These are phyloP conservation scores for Musca domestica DNA, from an alignment of 1,140 invertebrate genomes.

Conservation along the genomic window DNA sequence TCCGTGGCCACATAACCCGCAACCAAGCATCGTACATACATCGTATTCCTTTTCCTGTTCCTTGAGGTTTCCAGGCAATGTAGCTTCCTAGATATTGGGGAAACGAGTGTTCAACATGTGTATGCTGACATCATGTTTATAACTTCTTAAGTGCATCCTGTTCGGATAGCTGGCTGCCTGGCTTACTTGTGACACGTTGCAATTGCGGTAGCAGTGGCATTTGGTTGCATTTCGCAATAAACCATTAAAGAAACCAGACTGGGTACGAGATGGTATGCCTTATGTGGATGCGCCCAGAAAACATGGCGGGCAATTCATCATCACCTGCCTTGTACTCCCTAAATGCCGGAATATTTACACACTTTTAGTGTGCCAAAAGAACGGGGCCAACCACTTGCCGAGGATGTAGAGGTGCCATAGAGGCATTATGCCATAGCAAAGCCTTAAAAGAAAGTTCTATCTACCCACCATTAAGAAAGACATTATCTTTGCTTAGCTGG, in stretches of 20 bases:
- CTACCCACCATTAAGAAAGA: too few species aligned
- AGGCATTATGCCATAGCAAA: too few species aligned
- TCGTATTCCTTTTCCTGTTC: too few species aligned
- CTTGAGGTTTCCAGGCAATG: too few species aligned
- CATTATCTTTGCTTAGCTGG: too few species aligned
- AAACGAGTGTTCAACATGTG: too few species aligned
- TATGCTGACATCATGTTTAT: neutral
- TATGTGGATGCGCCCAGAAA: neutral
- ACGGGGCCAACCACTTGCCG: too few species aligned
- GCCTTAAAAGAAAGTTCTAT: too few species aligned
- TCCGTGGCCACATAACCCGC: too few species aligned
- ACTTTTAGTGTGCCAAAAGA: neutral
- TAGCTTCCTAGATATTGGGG: too few species aligned
- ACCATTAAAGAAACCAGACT: neutral
- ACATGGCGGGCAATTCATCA: neutral
- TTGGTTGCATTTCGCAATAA: neutral
- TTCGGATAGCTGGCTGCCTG: constrained; percentile 1
- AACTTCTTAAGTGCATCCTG: constrained; percentile 17
- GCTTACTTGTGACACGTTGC: neutral
- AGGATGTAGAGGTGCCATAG: too few species aligned
- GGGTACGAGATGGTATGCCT: neutral
- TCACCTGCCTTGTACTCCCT: neutral
- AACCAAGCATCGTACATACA: too few species aligned
- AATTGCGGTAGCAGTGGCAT: neutral
- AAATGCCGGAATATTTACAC: neutral